Percentiles rank a stretch among this genome's conserved stretches.
phyloP scores from a whole-genome alignment of 2,797 vertebrate species.

The Mallotus villosus region DNA sequence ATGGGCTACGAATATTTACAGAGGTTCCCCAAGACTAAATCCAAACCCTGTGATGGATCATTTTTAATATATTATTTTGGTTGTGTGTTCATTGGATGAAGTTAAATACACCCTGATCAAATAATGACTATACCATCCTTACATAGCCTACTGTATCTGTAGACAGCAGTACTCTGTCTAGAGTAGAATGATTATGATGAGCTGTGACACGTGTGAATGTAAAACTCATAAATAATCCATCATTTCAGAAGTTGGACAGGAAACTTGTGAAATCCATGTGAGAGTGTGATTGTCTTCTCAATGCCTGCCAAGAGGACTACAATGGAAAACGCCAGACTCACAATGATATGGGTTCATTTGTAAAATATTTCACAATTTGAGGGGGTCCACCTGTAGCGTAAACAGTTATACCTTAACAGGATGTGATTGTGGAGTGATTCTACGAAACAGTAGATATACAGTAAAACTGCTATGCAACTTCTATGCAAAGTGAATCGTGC shows the following conservation, averaged over 20 bases:
- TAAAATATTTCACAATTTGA: background rate
- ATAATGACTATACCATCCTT: background rate
- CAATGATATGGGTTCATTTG: conserved; percentile 43
- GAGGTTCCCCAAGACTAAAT: conserved; percentile 72
- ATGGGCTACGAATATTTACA: conserved; percentile 82
- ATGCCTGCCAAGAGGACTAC: conserved; percentile 13
- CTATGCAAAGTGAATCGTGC: background rate
- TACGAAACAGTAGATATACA: background rate
- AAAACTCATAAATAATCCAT: conserved; percentile 10
- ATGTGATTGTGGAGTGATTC: background rate
- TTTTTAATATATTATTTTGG: conserved; percentile 31
- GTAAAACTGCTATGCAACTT: background rate
- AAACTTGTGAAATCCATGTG: background rate
- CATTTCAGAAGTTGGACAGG: background rate
- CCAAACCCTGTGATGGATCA: background rate
- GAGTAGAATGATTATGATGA: background rate
- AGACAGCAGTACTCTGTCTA: background rate
- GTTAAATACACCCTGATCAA: background rate
- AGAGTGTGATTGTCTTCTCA: conserved; percentile 1
- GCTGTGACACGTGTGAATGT: conserved; percentile 13
- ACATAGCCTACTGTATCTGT: background rate
- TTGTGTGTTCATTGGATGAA: background rate
- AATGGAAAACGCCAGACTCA: conserved; percentile 56
- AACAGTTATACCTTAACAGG: too few relatives aligned
- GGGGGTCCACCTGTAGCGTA: too few relatives aligned